Conservation (phyloP, 2,797 vertebrate genomes). For the Coreius guichenoti region DNA sequence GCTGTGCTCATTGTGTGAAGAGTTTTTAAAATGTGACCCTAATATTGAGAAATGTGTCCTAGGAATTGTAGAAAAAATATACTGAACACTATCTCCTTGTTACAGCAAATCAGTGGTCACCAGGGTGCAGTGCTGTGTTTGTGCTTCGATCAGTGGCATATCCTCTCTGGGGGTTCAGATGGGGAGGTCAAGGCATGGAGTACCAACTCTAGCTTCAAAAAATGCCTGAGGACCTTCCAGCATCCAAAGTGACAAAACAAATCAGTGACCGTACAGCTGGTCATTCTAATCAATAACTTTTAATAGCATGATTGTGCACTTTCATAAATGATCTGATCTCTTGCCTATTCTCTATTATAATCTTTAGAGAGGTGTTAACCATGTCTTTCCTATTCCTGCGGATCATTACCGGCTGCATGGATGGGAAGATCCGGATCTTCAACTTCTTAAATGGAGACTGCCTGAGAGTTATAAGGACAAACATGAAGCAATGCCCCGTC, state of each 20-base stretch:
- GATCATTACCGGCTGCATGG: constrained; percentile 87
- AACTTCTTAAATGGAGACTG: constrained; percentile 86
- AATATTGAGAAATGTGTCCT: neutral
- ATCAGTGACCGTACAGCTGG: neutral
- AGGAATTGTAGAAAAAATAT: neutral
- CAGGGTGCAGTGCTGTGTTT: constrained; percentile 83
- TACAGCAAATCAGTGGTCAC: constrained; percentile 81
- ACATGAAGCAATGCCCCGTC: constrained; percentile 72
- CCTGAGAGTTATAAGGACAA: constrained; percentile 79
- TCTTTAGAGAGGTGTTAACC: constrained; percentile 84
- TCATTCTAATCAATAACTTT: neutral
- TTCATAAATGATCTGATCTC: neutral
- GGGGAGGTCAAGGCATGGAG: constrained; percentile 88
- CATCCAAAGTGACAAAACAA: constrained; percentile 83
- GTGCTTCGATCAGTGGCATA: constrained; percentile 85
- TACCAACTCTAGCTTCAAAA: constrained; percentile 73
- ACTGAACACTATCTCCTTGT: neutral
- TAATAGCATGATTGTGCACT: neutral
- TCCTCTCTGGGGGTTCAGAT: constrained; percentile 81
- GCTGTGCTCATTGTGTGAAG: neutral
- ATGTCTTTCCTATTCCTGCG: constrained; percentile 84
- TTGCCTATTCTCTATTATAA: neutral
- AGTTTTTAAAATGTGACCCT: neutral
- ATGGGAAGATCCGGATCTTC: constrained; percentile 89
- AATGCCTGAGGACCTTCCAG: constrained; percentile 81